These are phyloP conservation scores for Gasterosteus nipponicus DNA, from an alignment of 2,113 vertebrate species.

Conservation along the genomic window DNA sequence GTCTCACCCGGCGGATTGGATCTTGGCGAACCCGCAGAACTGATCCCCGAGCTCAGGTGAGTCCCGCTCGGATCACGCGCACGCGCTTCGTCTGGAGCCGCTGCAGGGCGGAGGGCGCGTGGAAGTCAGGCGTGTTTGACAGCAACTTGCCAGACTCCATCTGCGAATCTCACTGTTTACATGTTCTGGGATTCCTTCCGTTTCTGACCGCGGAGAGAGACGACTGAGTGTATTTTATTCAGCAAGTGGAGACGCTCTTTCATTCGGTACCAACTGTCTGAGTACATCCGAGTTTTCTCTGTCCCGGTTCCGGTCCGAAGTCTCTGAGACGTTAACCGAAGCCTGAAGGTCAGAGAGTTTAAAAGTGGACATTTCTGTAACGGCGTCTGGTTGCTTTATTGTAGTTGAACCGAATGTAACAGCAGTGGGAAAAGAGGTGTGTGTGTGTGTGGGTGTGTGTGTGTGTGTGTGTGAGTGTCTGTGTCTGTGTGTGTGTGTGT, in stretches of 20 bases:
- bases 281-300: accelerated
- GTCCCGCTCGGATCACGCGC: conserved; percentile 9
- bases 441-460: conserved; percentile 10
- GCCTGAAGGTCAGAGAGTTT: background rate
- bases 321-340: background rate
- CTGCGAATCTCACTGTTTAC: background rate
- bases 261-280: background rate
- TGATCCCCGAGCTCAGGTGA: conserved; percentile 56
- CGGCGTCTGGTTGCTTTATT: background rate
- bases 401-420: background rate
- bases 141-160: conserved; percentile 33
- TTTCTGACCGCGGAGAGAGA: accelerated
- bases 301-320: background rate
- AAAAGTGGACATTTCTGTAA: conserved; percentile 3
- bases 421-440: background rate
- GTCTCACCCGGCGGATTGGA: conserved; percentile 14
- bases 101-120: conserved; percentile 42
- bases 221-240: accelerated
- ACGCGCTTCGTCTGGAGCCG: conserved; percentile 5
- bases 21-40: conserved; percentile 17
- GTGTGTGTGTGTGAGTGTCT: background rate
- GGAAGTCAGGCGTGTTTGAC: conserved; percentile 59
- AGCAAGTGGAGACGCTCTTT: accelerated
- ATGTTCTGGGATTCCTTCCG: accelerated
- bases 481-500: too few relatives aligned